These are phyloP conservation scores for Orchestia grillus DNA, from an alignment of 1,140 invertebrate genomes.

Conservation along the genomic window DNA sequence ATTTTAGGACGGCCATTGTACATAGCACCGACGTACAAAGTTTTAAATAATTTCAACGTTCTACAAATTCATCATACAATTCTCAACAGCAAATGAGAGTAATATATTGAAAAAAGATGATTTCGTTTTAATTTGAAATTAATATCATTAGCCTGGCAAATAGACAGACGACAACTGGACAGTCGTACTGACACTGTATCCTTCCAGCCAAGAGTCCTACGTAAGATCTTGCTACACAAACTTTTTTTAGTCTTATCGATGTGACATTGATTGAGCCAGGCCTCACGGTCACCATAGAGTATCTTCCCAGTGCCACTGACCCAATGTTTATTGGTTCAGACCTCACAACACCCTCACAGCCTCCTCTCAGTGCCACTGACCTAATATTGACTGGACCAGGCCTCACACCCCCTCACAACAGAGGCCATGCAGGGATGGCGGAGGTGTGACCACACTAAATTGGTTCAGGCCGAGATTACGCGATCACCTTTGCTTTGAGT, in stretches of 20 bases:
- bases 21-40: too few species aligned
- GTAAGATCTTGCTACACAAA: too few species aligned
- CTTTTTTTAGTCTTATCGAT: background rate
- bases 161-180: background rate
- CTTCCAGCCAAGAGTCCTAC: too few species aligned
- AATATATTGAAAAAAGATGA: too few species aligned
- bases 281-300: background rate
- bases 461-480: background rate
- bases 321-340: background rate
- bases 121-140: too few species aligned
- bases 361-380: background rate
- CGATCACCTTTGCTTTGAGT: constrained; percentile 16
- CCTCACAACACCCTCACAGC: background rate
- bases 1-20: too few species aligned
- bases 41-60: too few species aligned
- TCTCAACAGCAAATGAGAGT: too few species aligned
- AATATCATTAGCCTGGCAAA: too few species aligned
- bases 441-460: background rate
- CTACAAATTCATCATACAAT: too few species aligned
- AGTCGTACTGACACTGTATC: background rate
- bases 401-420: background rate
- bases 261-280: background rate
- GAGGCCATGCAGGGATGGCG: background rate
- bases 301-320: background rate
- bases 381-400: background rate